A percentile compares a stretch with the other conserved stretches of the same genome.
phyloP scores from a whole-genome alignment of 2,113 vertebrate species.

The Epinephelus moara region DNA sequence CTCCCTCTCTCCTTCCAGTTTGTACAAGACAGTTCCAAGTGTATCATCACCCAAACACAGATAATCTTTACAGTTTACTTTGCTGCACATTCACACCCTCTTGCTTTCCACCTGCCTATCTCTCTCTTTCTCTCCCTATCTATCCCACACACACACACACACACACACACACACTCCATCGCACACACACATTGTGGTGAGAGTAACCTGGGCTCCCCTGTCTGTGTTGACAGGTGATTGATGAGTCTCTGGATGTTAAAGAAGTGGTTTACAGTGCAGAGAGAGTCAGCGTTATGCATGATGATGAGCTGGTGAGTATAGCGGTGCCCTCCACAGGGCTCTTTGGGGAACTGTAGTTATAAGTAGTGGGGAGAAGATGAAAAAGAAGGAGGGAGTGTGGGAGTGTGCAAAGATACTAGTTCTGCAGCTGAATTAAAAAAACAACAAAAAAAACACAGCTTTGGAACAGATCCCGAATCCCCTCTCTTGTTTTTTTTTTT shows the following conservation, averaged over 20 bases:
- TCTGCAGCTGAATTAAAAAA: constrained; percentile 34
- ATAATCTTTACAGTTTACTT: constrained; percentile 57
- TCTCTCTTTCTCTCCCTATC: constrained; percentile 17
- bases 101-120: constrained; percentile 36
- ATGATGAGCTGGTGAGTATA: constrained; percentile 93
- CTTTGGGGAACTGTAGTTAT: constrained; percentile 71
- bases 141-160: constrained; percentile 25
- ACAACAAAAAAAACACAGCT: background rate
- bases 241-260: constrained; percentile 97
- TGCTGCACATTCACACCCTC: constrained; percentile 61
- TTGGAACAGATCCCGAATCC: constrained; percentile 33
- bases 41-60: constrained; percentile 66
- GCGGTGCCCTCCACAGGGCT: constrained; percentile 73
- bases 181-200: constrained; percentile 59
- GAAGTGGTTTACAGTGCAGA: constrained; percentile 96
- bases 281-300: constrained; percentile 91
- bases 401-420: constrained; percentile 56
- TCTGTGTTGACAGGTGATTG: constrained; percentile 93
- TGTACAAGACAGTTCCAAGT: constrained; percentile 64
- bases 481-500: constrained; percentile 5
- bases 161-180: background rate
- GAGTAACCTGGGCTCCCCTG: constrained; percentile 84
- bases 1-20: constrained; percentile 66
- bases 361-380: constrained; percentile 44
- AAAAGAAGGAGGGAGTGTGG: constrained; percentile 61